These are phyloP conservation scores for Euwallacea fornicatus DNA, from an alignment of 1,140 invertebrate species.

Conservation along the genomic window DNA sequence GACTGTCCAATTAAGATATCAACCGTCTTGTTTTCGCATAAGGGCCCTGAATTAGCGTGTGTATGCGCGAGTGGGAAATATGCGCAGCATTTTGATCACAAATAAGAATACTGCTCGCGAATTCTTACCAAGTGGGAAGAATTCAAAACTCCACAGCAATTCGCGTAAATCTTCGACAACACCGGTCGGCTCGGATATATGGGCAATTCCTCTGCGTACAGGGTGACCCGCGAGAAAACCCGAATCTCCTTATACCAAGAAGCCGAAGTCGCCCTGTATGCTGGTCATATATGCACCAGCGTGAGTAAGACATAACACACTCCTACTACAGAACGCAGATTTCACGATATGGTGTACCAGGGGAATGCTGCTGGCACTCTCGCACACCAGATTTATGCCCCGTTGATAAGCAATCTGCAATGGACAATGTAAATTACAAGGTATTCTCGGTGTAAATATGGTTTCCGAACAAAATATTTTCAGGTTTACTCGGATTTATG, in stretches of 20 bases:
- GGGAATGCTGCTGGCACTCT: constrained; percentile 20
- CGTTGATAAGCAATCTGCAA: constrained; percentile 31
- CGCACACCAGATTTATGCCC: constrained; percentile 23
- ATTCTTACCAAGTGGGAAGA: constrained; percentile 36
- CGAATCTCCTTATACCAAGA: neutral
- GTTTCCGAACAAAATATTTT: constrained; percentile 35
- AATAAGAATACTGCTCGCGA: constrained; percentile 33
- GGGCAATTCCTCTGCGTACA: constrained; percentile 6
- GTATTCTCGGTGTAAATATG: constrained; percentile 33
- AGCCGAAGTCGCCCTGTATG: constrained; percentile 17
- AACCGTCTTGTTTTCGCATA: neutral
- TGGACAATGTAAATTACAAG: constrained; percentile 38
- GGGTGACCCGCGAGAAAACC: constrained; percentile 2
- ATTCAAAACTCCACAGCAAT: constrained; percentile 25
- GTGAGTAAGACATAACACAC: constrained; percentile 34
- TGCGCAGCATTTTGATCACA: constrained; percentile 34
- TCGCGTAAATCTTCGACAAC: constrained; percentile 26
- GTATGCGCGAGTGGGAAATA: constrained; percentile 5
- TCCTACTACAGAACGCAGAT: constrained; percentile 38
- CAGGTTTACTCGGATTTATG: constrained; percentile 21
- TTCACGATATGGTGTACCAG: constrained; percentile 27
- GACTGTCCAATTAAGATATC: neutral
- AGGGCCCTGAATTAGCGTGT: neutral
- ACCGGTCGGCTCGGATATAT: neutral
- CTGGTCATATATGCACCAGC: constrained; percentile 19